These are phyloP conservation scores for Pardosa pseudoannulata DNA, from an alignment of 2,888 invertebrate species.

Conservation along the genomic window DNA sequence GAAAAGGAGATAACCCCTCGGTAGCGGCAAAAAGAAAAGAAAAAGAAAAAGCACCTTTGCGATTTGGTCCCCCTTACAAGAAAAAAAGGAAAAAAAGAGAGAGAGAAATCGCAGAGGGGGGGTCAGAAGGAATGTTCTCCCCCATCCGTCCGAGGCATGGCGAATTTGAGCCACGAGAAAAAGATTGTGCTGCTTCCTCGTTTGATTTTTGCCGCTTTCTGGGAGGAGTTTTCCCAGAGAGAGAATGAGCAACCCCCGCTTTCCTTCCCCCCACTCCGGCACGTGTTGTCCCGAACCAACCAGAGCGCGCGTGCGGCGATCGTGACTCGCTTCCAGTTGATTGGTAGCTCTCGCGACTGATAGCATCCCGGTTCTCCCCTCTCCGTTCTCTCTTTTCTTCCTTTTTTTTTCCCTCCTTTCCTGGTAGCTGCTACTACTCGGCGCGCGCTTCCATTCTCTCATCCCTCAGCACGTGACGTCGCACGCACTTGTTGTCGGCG, in stretches of 20 bases:
- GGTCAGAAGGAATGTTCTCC: background rate
- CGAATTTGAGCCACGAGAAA: background rate
- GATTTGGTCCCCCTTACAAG: background rate
- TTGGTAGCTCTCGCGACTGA: conserved; percentile 25
- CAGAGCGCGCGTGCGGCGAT: conserved; percentile 28
- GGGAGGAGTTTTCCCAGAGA: conserved; percentile 22
- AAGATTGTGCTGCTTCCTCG: conserved; percentile 16
- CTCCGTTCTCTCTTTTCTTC: too few species aligned
- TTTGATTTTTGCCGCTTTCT: conserved; percentile 30
- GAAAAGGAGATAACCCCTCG: conserved; percentile 5
- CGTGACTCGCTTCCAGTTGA: conserved; percentile 27
- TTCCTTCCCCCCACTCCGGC: background rate
- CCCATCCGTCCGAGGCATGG: background rate
- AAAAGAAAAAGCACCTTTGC: background rate
- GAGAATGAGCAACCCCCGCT: background rate
- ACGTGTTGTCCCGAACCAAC: conserved; percentile 21
- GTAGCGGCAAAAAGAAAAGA: background rate
- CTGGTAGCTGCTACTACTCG: background rate
- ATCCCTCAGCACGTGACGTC: conserved; percentile 16
- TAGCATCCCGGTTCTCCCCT: background rate
- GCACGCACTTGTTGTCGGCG: background rate
- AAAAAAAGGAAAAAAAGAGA: background rate
- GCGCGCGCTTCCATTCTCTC: too few species aligned
- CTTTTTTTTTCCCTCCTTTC: too few species aligned
- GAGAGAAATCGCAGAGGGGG: background rate